Evolutionary conservation across 2,113 vertebrate genomes (phyloP).

Genomic region (Triplophysa dalaica): DNA sequence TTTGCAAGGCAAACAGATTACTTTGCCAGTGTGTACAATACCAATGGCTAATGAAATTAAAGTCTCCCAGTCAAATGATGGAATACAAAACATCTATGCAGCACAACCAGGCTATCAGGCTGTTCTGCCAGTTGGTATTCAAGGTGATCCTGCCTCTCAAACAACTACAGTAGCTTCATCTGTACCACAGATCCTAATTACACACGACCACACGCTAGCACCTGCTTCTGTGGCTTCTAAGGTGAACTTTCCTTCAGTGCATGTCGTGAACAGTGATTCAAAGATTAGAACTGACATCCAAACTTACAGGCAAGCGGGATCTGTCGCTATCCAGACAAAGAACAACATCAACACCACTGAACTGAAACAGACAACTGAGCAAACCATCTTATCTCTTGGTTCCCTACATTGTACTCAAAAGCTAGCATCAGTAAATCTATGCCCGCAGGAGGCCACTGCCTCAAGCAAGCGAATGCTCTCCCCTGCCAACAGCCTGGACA

Average conservation of each 20-base stretch:
- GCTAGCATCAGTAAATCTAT: conserved; percentile 81
- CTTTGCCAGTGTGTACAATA: conserved; percentile 73
- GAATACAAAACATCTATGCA: conserved; percentile 69
- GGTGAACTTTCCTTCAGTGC: conserved; percentile 61
- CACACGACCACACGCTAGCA: conserved; percentile 83
- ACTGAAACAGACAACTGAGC: conserved; percentile 57
- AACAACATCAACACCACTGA: conserved; percentile 59
- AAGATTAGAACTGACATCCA: conserved; percentile 70
- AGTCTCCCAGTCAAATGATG: conserved; percentile 70
- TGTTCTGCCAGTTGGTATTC: conserved; percentile 72
- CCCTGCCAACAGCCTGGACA: conserved; percentile 96
- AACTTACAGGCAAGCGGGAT: conserved; percentile 66
- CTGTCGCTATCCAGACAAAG: conserved; percentile 65
- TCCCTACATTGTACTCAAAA: conserved; percentile 79
- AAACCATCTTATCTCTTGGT: conserved; percentile 66
- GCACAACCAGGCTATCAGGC: conserved; percentile 69
- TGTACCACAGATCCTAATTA: conserved; percentile 91
- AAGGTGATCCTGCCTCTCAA: conserved; percentile 73
- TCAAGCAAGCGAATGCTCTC: conserved; percentile 98
- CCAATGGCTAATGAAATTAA: conserved; percentile 68
- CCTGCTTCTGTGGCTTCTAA: conserved; percentile 69
- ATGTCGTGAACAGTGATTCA: conserved; percentile 68
- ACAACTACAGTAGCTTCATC: conserved; percentile 72
- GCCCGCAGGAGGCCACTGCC: conserved; percentile 88
- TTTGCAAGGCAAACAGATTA: conserved; percentile 68